Base-by-base conservation (phyloP, 2,888 invertebrate species). In the Smittia aterrima region DNA sequence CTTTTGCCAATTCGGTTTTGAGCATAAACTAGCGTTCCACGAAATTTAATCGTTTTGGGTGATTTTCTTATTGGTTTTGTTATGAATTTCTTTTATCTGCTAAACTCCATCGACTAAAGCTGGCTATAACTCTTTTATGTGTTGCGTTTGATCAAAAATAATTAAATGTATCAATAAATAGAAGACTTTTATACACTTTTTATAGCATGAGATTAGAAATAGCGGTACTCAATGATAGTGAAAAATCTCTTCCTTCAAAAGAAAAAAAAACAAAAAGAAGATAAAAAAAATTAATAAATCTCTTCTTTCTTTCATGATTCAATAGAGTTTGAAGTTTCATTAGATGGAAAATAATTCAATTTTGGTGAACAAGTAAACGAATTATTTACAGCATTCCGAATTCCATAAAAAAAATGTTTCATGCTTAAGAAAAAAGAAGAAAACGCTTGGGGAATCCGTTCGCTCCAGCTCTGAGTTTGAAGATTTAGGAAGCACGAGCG, bases 11-110 rank as follows among this genome's bases (percentile, higher is more conserved):
- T 58, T 47, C 32, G 32, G 32, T 32, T 38, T 47, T n/a, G 16
- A 16, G 16, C 47, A 47, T 47, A 18, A 58, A n/a, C 18, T 64
- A 22, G 16, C 27, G 16, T n/a, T 13, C 20, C 11, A 9, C 72
- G 32, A 38, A 40, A 72, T 62, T 72, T 62, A 62, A 62, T 72
- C 72, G 72, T 20, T 72, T 72, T 72, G 72, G 72, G 72, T 72
- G 62, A 72, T 18, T 27, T 64, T 24, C n/a, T 58, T 16, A 11
- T n/a, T 58, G 20, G 58, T 22, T 47, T 47, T 47, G 47, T 16
- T 11, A 6, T 22, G 7, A 58, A 25, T n/a, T 70, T 70, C 24
- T 24, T 20, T 53, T 70, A 25, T 38, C 53, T 71, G 32, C 32
- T 58, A 53, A 62, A 58, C 72, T 72, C 72, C 62, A 72, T 62